Conservation (phyloP, 1,140 invertebrate species). For the Drosophila sucinea region DNA sequence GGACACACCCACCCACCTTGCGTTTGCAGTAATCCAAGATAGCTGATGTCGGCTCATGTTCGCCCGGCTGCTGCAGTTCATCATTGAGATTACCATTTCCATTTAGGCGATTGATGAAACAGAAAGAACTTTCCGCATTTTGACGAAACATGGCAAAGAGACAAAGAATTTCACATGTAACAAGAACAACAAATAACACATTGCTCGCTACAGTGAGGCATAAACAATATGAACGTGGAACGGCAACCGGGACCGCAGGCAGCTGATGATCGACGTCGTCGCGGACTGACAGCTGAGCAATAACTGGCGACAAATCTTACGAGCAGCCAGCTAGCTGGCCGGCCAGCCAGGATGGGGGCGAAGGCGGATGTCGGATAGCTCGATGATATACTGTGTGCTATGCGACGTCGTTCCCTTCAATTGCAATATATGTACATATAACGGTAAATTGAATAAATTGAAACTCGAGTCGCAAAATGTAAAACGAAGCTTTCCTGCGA, state of each 20-base stretch:
- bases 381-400: conserved; percentile 9
- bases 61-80: conserved; percentile 85
- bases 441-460: conserved; percentile 81
- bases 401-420: conserved; percentile 54
- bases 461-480: conserved; percentile 54
- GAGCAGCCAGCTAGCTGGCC: conserved; percentile 50
- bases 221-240: not conserved
- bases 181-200: conserved; percentile 39
- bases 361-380: conserved; percentile 46
- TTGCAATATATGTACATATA: conserved; percentile 54
- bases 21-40: conserved; percentile 90
- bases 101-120: conserved; percentile 77
- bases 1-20: conserved; percentile 84
- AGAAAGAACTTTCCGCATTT: conserved; percentile 77
- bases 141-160: conserved; percentile 70
- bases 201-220: conserved; percentile 15
- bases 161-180: conserved; percentile 45
- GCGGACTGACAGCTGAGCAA: conserved; percentile 43
- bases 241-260: not conserved
- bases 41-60: conserved; percentile 89
- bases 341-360: conserved; percentile 64
- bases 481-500: conserved; percentile 59
- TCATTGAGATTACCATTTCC: conserved; percentile 84
- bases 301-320: conserved; percentile 57
- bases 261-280: conserved; percentile 30